Conservation (phyloP, 2,888 invertebrate genomes). For the Myathropa florea region DNA sequence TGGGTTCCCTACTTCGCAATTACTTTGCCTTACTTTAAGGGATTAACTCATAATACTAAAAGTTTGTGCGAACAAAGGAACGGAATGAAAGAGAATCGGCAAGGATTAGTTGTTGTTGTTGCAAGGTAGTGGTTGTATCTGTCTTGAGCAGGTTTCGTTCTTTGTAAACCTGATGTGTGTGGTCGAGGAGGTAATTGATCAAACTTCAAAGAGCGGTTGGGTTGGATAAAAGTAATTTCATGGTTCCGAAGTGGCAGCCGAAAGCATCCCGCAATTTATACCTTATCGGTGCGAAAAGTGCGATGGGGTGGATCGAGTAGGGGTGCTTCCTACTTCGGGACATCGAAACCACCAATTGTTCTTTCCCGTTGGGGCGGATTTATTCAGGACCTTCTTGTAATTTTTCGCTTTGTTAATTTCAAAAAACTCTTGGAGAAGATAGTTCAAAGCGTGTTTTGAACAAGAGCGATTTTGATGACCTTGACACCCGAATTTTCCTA, state of each 20-base stretch:
- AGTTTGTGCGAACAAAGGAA: background rate
- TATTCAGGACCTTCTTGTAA: background rate
- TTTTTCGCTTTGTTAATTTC: background rate
- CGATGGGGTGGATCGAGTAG: too few species aligned
- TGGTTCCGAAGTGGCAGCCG: background rate
- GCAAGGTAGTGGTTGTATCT: background rate
- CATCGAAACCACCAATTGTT: background rate
- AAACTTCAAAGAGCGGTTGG: background rate
- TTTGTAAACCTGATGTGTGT: background rate
- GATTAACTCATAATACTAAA: conserved; percentile 14
- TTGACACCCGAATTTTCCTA: background rate
- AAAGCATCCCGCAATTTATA: background rate
- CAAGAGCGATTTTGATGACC: background rate
- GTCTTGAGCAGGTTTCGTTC: background rate
- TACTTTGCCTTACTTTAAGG: background rate
- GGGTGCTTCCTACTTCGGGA: background rate
- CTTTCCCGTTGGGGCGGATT: background rate
- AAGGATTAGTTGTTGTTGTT: background rate
- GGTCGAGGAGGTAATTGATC: background rate
- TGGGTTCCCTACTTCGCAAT: conserved; percentile 10
- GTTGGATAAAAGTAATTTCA: background rate
- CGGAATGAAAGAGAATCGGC: background rate
- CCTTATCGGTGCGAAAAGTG: background rate
- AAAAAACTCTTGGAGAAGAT: background rate
- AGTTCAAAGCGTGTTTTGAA: background rate